Conservation (phyloP, 2,888 invertebrate species). For the Tineola bisselliella region DNA sequence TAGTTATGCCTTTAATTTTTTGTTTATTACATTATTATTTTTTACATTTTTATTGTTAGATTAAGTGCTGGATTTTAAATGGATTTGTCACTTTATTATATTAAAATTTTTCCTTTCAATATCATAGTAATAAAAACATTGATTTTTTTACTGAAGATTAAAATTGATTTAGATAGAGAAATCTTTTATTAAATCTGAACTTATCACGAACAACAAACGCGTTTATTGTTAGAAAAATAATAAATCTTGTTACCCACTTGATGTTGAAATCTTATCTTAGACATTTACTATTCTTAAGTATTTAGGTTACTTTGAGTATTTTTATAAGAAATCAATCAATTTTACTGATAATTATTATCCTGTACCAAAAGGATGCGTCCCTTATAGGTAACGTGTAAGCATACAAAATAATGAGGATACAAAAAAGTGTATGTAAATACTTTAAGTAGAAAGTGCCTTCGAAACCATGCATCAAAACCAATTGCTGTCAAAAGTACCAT, state of each 20-base stretch:
- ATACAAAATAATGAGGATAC: too few species aligned
- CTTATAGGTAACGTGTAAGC: too few species aligned
- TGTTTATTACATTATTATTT: too few species aligned
- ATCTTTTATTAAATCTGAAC: background rate
- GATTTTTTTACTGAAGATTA: background rate
- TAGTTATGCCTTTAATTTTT: too few species aligned
- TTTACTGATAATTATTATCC: too few species aligned
- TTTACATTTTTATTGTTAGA: too few species aligned
- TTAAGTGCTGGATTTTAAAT: too few species aligned
- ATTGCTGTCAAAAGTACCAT: too few species aligned
- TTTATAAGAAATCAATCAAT: background rate
- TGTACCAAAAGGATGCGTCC: too few species aligned
- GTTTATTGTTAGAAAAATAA: conserved; percentile 2
- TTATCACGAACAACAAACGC: background rate
- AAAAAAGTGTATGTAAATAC: too few species aligned
- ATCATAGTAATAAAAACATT: background rate
- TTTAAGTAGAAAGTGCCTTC: too few species aligned
- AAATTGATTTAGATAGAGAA: background rate
- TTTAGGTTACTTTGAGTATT: background rate
- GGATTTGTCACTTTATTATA: background rate
- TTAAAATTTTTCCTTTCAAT: background rate
- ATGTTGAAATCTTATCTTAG: background rate
- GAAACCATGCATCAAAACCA: too few species aligned
- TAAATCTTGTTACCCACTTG: background rate
- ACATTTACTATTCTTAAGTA: background rate